Evolutionary conservation across 2,797 vertebrate genomes (phyloP).

Genomic region (Tiaroga cobitis): DNA sequence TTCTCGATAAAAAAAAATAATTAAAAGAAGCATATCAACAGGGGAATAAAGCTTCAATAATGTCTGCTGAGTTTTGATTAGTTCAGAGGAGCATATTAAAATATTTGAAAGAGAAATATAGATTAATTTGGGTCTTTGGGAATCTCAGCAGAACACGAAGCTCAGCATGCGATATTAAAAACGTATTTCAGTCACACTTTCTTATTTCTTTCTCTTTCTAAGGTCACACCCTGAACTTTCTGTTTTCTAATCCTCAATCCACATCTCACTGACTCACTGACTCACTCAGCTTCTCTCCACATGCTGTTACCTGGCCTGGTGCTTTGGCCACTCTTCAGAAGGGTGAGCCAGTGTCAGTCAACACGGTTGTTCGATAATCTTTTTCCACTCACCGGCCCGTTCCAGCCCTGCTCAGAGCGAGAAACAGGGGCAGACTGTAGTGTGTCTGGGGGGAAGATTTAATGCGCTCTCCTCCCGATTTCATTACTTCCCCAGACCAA

Average conservation of each 20-base stretch:
- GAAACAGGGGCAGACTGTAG: neutral
- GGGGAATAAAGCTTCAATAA: neutral
- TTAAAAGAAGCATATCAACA: neutral
- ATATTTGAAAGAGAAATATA: constrained; percentile 2
- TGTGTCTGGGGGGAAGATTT: constrained; percentile 9
- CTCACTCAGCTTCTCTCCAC: constrained; percentile 10
- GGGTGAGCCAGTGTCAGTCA: constrained; percentile 26
- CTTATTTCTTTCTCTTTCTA: constrained; percentile 19
- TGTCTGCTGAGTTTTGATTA: constrained; percentile 8
- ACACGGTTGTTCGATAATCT: constrained; percentile 26
- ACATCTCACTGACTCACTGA: neutral
- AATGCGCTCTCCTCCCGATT: neutral
- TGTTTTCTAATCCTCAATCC: constrained; percentile 13
- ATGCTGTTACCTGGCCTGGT: constrained; percentile 9
- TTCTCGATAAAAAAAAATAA: neutral
- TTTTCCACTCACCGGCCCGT: constrained; percentile 25
- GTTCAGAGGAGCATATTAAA: neutral
- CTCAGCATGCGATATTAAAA: neutral
- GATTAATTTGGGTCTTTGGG: constrained; percentile 6
- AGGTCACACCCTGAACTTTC: constrained; percentile 14
- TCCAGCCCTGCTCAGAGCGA: constrained; percentile 14
- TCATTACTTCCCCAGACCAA: constrained; percentile 12
- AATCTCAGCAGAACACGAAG: constrained; percentile 4
- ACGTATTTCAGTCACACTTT: constrained; percentile 33
- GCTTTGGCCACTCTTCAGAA: constrained; percentile 27